Evolutionary conservation across 2,888 invertebrate species (phyloP), one percentile per base, ranked within the genome.

Genomic region (Laothoe populi): DNA sequence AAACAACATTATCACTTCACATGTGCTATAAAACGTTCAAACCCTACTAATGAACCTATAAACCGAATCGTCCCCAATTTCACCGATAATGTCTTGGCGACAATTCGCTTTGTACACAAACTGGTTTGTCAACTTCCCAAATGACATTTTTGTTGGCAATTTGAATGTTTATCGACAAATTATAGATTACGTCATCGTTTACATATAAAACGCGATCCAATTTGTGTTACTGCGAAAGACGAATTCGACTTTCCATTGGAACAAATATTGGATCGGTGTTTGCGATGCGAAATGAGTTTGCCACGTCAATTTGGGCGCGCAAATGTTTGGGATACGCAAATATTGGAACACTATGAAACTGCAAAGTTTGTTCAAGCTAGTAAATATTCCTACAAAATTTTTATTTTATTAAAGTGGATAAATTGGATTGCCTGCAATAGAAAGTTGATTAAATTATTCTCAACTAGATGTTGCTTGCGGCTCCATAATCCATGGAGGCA

Each of bases 21-120:
- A 26, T 26, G 31, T 19, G 53, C 19, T 31, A 19, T 35, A 53
- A 35, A 60, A 57, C 23, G 8, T 38, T 13, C n/a, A 26, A 23
- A 48, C 3, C 24, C 48, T 26, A 7, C 48, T 48, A 48, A 48
- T 48, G 48, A 48, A 48, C 24, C 48, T 21, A 53, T 35, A 35
- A 35, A 53, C 53, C 10, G 13, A 53, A 53, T 11, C 2, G 35
- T 35, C 31, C 11, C 26, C 53, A 53, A 53, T 46, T 65, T 67
- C 63, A 24, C 53, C 59, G 63, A 62, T 61, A 59, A 61, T 58
- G 60, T 49, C n/a, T n/a, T n/a, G 24, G 16, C 26, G 13, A 49
- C 46, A 49, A n/a, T 49, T 49, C 53, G 35, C 53, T 35, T 35
- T 35, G 53, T 53, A 16, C 31, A 16, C 19, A 19, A 53, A 53